These are phyloP conservation scores for Albula glossodonta DNA, from an alignment of 2,113 vertebrate species.

Conservation along the genomic window DNA sequence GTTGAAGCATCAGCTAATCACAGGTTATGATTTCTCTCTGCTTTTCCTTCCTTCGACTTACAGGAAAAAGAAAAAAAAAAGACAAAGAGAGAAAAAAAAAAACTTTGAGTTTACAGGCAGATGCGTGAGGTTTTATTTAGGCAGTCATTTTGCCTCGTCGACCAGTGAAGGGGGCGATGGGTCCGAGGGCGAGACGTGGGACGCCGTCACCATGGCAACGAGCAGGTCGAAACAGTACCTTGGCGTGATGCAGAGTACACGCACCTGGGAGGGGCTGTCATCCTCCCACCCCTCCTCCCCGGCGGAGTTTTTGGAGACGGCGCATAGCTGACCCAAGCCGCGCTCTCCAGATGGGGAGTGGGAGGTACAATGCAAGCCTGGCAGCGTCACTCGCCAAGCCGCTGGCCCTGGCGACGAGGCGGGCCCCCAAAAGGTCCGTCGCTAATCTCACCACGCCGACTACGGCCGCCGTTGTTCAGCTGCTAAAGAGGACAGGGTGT, in stretches of 20 bases:
- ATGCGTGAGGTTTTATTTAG: not conserved
- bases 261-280: too few species aligned
- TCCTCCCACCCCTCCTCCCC: not conserved
- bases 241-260: not conserved
- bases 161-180: not conserved
- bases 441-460: not conserved
- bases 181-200: slow-evolving; percentile 40
- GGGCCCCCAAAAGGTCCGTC: not conserved
- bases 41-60: slow-evolving; percentile 47
- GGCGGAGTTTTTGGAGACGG: not conserved
- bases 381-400: too few species aligned
- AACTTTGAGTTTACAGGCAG: slow-evolving; percentile 55
- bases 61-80: not conserved
- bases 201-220: slow-evolving; percentile 55
- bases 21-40: slow-evolving; percentile 53
- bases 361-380: too few species aligned
- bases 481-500: slow-evolving; percentile 10
- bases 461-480: slow-evolving; percentile 7
- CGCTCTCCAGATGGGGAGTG: not conserved
- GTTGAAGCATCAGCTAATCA: slow-evolving; percentile 65
- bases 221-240: slow-evolving; percentile 11
- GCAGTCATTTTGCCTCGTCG: not conserved
- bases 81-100: not conserved
- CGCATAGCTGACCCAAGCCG: not conserved
- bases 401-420: not conserved